Evolutionary conservation across 2,797 vertebrate species (phyloP).

Genomic region (Somateria mollissima): DNA sequence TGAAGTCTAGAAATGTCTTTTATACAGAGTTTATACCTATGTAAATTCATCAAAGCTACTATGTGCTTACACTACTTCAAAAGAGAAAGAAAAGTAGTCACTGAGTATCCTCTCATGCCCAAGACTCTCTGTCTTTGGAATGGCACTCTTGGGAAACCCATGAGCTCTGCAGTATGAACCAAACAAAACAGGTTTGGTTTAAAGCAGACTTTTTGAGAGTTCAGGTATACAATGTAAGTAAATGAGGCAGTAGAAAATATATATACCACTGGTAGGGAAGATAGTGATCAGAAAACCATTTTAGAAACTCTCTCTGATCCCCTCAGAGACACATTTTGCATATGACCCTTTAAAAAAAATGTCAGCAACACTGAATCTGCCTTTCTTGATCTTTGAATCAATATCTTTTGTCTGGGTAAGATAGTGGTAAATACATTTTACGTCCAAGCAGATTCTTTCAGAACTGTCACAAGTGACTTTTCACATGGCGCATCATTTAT

Average conservation of each 20-base stretch:
- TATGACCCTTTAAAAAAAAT: slow-evolving; percentile 12
- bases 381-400: slow-evolving; percentile 29
- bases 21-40: neutral
- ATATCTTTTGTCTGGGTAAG: neutral
- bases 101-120: neutral
- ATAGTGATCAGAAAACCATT: neutral
- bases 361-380: neutral
- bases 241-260: neutral
- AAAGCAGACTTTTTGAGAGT: neutral
- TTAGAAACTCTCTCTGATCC: neutral
- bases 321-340: neutral
- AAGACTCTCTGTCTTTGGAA: neutral
- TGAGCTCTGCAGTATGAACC: neutral
- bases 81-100: neutral
- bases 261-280: neutral
- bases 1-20: neutral
- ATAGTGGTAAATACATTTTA: neutral
- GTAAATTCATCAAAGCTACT: neutral
- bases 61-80: neutral
- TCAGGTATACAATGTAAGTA: neutral
- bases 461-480: slow-evolving; percentile 4
- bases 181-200: neutral
- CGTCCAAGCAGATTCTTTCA: neutral
- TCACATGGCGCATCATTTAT: neutral
- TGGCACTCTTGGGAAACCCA: neutral